Base-by-base conservation (phyloP, 2,797 vertebrate genomes). In the Passerculus sandwichensis region DNA sequence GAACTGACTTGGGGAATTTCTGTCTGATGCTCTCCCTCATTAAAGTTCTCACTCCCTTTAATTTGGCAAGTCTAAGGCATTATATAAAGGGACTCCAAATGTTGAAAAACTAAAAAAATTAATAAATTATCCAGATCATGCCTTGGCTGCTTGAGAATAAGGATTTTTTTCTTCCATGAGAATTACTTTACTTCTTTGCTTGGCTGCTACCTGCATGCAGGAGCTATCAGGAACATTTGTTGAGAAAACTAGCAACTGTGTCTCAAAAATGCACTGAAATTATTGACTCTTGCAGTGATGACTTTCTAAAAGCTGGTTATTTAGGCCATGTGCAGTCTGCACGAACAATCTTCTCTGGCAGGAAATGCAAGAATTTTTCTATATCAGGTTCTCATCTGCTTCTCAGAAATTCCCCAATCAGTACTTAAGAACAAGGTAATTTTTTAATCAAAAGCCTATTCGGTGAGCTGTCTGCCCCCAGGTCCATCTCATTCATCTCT, bases 371-470 rank as follows among this genome's bases (percentile, higher is more conserved):
- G 77, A 82, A 69, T 72, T 91, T 90, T 83, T 91, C 65, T 73
- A 1, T 29, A 91, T 71, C 9, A 60, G 60, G 45, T 64, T 85
- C 67, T 91, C 61, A 90, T 88, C 66, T 54, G 53, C 75, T 96
- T 70, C 80, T 85, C 54, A 78, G 81, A 93, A 93, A 91, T 76
- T 91, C 45, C 80, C 74, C 64, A 74, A 90, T 85, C 93, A 76
- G 73, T 84, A 94, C 77, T 94, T 88, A 94, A 86, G 60, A 95
- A 88, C 11, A 22, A 94, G 20, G 92, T 94, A 96, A 95, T 96
- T 92, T 92, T 96, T 97, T 96, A 96, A 97, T 95, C 94, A 96
- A 81, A 96, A 96, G 85, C 83, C 92, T 91, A 90, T 96, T 95
- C 1, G 1, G 85, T 70, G 79, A 95, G 94, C 91, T 96, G 94